These are phyloP conservation scores for Orthosia incerta DNA, from an alignment of 2,888 invertebrate species.

Conservation along the genomic window DNA sequence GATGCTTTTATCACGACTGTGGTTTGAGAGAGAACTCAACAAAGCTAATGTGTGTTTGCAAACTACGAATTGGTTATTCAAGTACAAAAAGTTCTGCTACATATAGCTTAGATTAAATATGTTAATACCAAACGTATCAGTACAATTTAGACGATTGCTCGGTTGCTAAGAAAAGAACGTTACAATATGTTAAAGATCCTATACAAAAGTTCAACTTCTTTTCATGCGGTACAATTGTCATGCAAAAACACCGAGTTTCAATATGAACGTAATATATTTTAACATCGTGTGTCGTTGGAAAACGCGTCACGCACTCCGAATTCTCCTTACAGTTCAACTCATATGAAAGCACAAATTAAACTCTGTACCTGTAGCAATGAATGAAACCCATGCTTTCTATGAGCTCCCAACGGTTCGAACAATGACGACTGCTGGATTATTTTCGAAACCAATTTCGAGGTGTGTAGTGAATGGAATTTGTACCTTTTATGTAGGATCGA, in stretches of 20 bases:
- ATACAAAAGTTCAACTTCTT: conserved; percentile 54
- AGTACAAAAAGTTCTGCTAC: background rate
- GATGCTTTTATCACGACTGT: background rate
- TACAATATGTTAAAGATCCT: conserved; percentile 41
- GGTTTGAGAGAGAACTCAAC: background rate
- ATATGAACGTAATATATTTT: conserved; percentile 46
- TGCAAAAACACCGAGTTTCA: conserved; percentile 51
- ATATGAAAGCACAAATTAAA: conserved; percentile 63
- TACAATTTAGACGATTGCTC: conserved; percentile 31
- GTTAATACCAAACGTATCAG: conserved; percentile 28
- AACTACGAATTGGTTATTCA: conserved; percentile 3
- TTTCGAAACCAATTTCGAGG: conserved; percentile 63
- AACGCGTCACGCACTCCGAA: conserved; percentile 50
- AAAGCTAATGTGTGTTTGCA: background rate
- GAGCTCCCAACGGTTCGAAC: conserved; percentile 53
- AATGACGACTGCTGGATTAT: conserved; percentile 63
- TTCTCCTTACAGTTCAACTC: conserved; percentile 58
- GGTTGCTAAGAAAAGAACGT: conserved; percentile 39
- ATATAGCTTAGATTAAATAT: conserved; percentile 25
- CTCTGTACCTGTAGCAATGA: conserved; percentile 55
- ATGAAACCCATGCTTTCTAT: conserved; percentile 55
- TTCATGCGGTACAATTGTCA: conserved; percentile 53
- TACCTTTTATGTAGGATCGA: conserved; percentile 57
- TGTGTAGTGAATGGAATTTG: conserved; percentile 62
- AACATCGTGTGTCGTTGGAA: conserved; percentile 48